phyloP scores from a whole-genome alignment of 2,888 invertebrate species.

The Ecliptopera silaceata region DNA sequence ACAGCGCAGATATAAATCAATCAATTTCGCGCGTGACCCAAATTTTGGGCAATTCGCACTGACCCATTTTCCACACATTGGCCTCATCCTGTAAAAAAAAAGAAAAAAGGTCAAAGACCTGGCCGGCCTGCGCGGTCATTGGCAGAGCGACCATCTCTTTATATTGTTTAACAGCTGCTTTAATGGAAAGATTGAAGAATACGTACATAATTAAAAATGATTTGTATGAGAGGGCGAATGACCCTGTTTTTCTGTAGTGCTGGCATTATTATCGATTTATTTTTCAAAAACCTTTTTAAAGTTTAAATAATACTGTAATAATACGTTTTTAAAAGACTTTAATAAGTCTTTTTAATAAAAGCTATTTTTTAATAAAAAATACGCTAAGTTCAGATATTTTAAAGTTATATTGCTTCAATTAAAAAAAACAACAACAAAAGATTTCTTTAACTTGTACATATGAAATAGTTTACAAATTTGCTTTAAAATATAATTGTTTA shows the following conservation, averaged over 20 bases:
- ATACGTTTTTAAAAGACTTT: too few relatives aligned
- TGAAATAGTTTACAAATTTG: too few relatives aligned
- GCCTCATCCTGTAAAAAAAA: constrained; percentile 56
- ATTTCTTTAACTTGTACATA: too few relatives aligned
- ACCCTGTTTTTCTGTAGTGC: constrained; percentile 69
- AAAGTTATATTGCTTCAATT: too few relatives aligned
- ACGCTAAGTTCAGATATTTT: too few relatives aligned
- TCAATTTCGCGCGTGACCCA: constrained; percentile 64
- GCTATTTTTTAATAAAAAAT: too few relatives aligned
- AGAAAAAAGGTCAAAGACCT: constrained; percentile 61
- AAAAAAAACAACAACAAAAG: too few relatives aligned
- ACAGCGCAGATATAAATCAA: constrained; percentile 49
- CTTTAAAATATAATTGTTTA: too few relatives aligned
- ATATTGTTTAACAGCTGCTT: constrained; percentile 57
- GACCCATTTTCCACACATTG: constrained; percentile 69
- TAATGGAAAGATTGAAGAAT: constrained; percentile 75
- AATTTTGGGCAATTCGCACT: constrained; percentile 55
- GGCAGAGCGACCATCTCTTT: constrained; percentile 50
- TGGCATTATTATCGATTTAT: constrained; percentile 42
- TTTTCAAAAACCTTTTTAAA: too few relatives aligned
- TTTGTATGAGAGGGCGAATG: constrained; percentile 76
- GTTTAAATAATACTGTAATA: too few relatives aligned
- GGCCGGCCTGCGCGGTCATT: constrained; percentile 38
- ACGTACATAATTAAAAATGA: constrained; percentile 80
- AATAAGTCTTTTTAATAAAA: too few relatives aligned